Evolutionary conservation across 2,888 invertebrate genomes (phyloP).

Genomic region (Diachrysia chrysitis): DNA sequence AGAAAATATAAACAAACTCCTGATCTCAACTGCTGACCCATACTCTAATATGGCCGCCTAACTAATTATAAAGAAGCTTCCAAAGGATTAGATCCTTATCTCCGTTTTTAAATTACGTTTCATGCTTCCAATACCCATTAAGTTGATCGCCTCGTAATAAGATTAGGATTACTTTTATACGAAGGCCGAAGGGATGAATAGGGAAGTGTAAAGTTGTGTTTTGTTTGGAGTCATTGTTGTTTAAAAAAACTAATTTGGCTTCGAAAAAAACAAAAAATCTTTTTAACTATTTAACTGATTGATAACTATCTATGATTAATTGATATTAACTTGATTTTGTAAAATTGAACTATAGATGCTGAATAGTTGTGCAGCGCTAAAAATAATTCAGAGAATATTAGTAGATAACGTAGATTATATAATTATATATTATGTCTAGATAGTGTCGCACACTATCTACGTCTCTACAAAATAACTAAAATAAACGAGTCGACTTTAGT

Average conservation of each 20-base stretch:
- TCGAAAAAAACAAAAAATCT: neutral
- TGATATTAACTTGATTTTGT: too few species aligned
- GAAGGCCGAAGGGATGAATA: constrained; percentile 71
- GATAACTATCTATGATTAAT: too few species aligned
- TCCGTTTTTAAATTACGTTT: constrained; percentile 56
- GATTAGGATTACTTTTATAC: constrained; percentile 65
- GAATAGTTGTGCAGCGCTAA: too few species aligned
- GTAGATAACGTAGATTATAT: too few species aligned
- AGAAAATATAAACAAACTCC: neutral
- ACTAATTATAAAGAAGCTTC: constrained; percentile 51
- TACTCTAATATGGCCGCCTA: constrained; percentile 28
- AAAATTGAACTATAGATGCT: too few species aligned
- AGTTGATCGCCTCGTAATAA: constrained; percentile 57
- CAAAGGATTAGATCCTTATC: constrained; percentile 62
- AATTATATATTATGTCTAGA: too few species aligned
- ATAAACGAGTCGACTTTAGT: too few species aligned
- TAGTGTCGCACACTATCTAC: too few species aligned
- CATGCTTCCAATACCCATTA: constrained; percentile 61
- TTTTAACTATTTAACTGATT: too few species aligned
- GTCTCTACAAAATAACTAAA: too few species aligned
- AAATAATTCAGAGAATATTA: too few species aligned
- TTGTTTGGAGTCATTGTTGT: constrained; percentile 18
- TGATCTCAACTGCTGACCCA: neutral
- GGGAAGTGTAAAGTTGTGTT: constrained; percentile 72
- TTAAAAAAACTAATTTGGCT: neutral